Evolutionary conservation across 37 sponge, comb jelly and placozoan species (phyloP).

Genomic region (Petrosia ficiformis): DNA sequence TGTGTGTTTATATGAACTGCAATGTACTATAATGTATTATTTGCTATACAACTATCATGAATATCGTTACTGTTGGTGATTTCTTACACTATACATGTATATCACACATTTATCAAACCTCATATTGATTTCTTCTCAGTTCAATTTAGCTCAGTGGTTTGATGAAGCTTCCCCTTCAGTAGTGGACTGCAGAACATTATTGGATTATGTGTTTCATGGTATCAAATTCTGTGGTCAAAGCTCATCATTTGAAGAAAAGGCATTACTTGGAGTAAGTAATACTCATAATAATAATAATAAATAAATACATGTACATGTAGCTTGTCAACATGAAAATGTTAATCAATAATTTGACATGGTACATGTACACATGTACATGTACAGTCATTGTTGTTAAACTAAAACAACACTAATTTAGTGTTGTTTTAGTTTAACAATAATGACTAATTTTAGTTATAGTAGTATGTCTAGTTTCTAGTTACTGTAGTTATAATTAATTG

Average conservation of each 20-base stretch:
- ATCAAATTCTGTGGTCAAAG: slow-evolving; percentile 28
- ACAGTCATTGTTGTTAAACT: neutral
- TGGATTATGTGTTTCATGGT: slow-evolving; percentile 42
- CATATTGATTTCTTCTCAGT: slow-evolving; percentile 25
- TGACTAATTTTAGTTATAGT: too few relatives aligned
- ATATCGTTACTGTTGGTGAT: neutral
- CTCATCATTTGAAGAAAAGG: slow-evolving; percentile 6
- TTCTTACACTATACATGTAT: neutral
- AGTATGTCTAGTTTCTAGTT: too few relatives aligned
- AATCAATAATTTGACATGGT: too few relatives aligned
- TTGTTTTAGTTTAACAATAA: too few relatives aligned
- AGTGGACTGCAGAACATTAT: slow-evolving; percentile 15
- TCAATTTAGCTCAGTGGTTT: slow-evolving; percentile 51
- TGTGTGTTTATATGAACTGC: neutral
- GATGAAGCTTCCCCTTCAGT: slow-evolving; percentile 8
- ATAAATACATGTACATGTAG: neutral
- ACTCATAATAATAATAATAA: too few relatives aligned
- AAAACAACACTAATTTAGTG: too few relatives aligned
- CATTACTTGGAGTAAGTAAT: slow-evolving; percentile 38
- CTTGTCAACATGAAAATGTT: too few relatives aligned
- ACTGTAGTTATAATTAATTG: too few relatives aligned
- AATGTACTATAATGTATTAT: neutral
- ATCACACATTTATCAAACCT: neutral
- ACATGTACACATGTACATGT: slow-evolving; percentile 25
- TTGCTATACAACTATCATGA: neutral